These are phyloP conservation scores for Drosophila nasuta DNA, from an alignment of 1,140 invertebrate genomes.

Conservation along the genomic window DNA sequence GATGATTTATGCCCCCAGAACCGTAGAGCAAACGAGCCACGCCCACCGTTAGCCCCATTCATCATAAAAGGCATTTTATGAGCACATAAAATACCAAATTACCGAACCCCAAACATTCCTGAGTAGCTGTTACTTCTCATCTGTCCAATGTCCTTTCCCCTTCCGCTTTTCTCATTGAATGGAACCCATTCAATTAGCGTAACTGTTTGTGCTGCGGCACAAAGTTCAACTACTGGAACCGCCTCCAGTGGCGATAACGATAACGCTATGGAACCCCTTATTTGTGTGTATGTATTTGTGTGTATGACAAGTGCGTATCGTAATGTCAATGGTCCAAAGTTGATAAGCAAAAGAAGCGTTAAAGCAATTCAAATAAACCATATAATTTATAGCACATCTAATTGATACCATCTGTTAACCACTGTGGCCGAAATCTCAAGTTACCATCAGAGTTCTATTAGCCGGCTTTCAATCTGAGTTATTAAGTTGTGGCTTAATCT, in stretches of 20 bases:
- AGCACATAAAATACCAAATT: constrained; percentile 39
- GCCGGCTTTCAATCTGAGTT: no score
- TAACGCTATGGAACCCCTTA: background rate
- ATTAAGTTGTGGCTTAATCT: no score
- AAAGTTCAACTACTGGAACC: constrained; percentile 7
- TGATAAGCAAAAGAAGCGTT: background rate
- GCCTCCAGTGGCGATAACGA: constrained; percentile 12
- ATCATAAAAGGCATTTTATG: constrained; percentile 41
- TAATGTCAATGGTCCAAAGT: no score
- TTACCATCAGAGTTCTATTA: no score
- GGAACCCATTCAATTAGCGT: constrained; percentile 31
- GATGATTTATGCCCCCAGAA: constrained; percentile 35
- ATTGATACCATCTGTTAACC: no score
- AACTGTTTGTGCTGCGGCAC: constrained; percentile 14
- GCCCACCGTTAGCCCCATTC: constrained; percentile 23
- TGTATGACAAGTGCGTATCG: background rate
- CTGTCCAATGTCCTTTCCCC: background rate
- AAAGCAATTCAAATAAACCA: no score
- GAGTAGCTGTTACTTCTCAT: background rate
- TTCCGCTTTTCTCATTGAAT: background rate
- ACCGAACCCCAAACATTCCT: constrained; percentile 3
- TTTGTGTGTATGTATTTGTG: background rate
- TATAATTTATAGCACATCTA: no score
- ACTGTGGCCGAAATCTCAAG: no score
- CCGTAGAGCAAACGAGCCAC: background rate